Percentiles rank a stretch among this genome's conserved stretches.
Evolutionary conservation across 2,113 vertebrate genomes (phyloP).

Genomic region (Chrysochloris asiatica): DNA sequence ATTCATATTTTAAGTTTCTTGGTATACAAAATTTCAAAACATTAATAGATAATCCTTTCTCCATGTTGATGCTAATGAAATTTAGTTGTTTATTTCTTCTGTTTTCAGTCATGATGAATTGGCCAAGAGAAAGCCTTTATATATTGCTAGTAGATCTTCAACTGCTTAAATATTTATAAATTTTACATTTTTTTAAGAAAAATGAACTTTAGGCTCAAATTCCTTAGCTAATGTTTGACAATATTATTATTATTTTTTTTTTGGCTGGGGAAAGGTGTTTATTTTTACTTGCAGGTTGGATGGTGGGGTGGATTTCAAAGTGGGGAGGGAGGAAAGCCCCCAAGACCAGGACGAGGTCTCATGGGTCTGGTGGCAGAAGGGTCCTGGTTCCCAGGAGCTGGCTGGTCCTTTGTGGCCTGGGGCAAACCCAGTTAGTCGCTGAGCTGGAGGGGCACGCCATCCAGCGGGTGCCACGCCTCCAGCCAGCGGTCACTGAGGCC

Average conservation of each 20-base stretch:
- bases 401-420: too few species aligned
- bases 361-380: fast-evolving
- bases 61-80: neutral
- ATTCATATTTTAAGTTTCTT: neutral
- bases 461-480: conserved; percentile 77
- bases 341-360: neutral
- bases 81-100: neutral
- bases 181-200: neutral
- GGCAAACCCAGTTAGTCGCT: neutral
- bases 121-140: neutral
- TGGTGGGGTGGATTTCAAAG: neutral
- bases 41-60: neutral
- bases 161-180: neutral
- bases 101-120: neutral
- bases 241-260: too few species aligned
- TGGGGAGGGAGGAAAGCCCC: too few species aligned
- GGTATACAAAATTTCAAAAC: neutral
- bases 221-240: too few species aligned
- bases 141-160: neutral
- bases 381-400: neutral
- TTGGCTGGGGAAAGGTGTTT: conserved; percentile 35
- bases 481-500: conserved; percentile 52
- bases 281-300: conserved; percentile 38
- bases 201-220: too few species aligned
- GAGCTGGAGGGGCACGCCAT: conserved; percentile 36